Base-by-base conservation (phyloP, 2,888 invertebrate species). In the Tinea trinotella region DNA sequence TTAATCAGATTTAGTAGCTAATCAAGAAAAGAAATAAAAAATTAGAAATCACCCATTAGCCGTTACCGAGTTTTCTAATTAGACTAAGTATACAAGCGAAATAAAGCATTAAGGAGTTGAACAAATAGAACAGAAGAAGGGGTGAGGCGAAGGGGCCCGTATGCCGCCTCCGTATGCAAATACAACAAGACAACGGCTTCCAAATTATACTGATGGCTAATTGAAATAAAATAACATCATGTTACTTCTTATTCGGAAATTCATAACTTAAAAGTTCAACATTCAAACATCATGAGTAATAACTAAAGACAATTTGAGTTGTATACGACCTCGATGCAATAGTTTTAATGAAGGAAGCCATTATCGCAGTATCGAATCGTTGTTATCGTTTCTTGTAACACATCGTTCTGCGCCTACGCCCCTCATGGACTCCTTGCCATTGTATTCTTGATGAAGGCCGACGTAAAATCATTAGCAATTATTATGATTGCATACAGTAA, bases 31-130 rank as follows among this genome's bases (percentile, higher is more conserved):
- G 15, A 24, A 52, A 20, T 19, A 54, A 54, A 36, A 44, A 54
- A 54, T 74, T 74, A 74, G 70, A 74, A 76, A 77, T 75, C 71
- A 77, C 74, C 73, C 74, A 76, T 80, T 79, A 77, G 72, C 44
- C 46, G 30, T 19, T 44, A 49, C 70, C 66, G 77, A 83, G 76
- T 84, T 84, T 84, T 84, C 82, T 82, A 84, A 84, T 84, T 84
- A 84, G 83, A 78, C 75, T 74, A 74, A 74, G 72, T 76, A 82
- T 73, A 84, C 80, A 82, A 70, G 74, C 74, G 75, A 81, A 83
- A 84, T 83, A 83, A 82, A 82, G 80, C 82, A 82, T 82, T 82
- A 79, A 80, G 79, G 79, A 82, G 72, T 74, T 76, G 74, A 66
- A 74, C 79, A 84, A 84, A 84, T 75, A 81, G 65, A 71, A 73